Base-by-base conservation (phyloP, 1,140 invertebrate genomes). In the Camponotus vicinus region DNA sequence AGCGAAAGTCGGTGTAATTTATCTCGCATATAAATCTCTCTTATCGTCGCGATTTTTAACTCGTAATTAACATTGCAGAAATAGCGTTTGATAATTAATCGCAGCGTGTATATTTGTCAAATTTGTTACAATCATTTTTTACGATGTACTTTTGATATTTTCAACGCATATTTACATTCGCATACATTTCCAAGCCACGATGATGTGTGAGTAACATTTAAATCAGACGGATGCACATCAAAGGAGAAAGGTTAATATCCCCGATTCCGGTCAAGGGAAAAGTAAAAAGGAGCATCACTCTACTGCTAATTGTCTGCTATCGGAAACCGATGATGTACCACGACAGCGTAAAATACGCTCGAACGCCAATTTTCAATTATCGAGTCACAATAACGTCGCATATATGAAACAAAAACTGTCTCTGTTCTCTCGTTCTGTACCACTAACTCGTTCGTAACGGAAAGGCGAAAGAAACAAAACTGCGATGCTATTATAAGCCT, bases 281-380 rank as follows among this genome's bases (percentile, higher is more conserved):
- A 21, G 13, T 18, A 34, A 34, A 82, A 71, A 71, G 57, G 18
- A 21, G 4, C 55, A 18, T 34, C 52, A 13, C 27, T 40, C 18
- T 18, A 8, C n/a, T 27, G 37, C 6, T 45, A 61, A 73, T n/a
- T 71, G 69, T 45, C 45, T 42, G 27, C 13, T 83, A 83, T 83
- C 69, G 57, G 61, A 75, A 83, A 75, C 40, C 69, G 69, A 83
- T 83, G 27, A 61, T 32, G 67, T 61, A 15, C 18, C 64, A 52
- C 37, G 37, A 37, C 55, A 49, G 27, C 55, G 40, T 61, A 45
- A 73, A 83, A 83, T 18, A 42, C 40, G 42, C 37, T 32, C 8
- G n/a, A 71, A 73, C 67, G 69, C 42, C 55, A 75, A 61, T 83
- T 83, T 61, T 27, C 69, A 83, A 83, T 83, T 83, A 75, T 3